Base-by-base conservation (phyloP, 2,888 invertebrate species). In the Anthophora plumipes region DNA sequence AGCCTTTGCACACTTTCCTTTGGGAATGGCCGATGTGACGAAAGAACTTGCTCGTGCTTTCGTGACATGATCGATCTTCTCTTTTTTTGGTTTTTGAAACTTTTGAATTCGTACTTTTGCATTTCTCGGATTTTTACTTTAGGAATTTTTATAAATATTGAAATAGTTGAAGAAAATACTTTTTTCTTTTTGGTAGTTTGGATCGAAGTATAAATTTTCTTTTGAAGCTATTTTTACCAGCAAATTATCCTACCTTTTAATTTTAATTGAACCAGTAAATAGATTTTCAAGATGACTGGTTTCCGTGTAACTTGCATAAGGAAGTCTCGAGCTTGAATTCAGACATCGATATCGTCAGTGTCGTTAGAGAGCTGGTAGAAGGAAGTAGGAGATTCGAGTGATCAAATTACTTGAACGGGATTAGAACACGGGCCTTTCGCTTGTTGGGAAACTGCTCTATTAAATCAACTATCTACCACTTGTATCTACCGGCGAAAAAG, bases 361-460 rank as follows among this genome's bases (percentile, higher is more conserved):
- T 31, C 31, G 31, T 31, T 25, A 54, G 25, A 52, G 52, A 25
- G 14, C 14, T 54, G 14, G 25, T 25, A 54, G 14, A 54, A 46
- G 46, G 46, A 46, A 46, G 17, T 14, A 25, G 14, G 54, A 1
- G n/a, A 48, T 14, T 54, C 25, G 54, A 25, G 25, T 14, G 57
- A 59, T 39, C 20, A n/a, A 59, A 59, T 59, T 59, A 48, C 31
- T 4, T 9, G 31, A 31, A n/a, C 14, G 8, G 14, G 9, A 9
- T 31, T 37, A 20, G 31, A 64, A 48, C 48, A 20, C 20, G n/a
- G 20, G 20, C 37, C 31, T 64, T 64, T 64, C 48, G n/a, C 63
- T 48, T 48, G 48, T 20, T 20, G 31, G 4, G 8, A 37, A 64
- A 64, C 14, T 37, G 6, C 20, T 5, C 20, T n/a, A 5, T 48